Conservation (phyloP, 1,140 invertebrate genomes). For the Lordiphosa stackelbergi region DNA sequence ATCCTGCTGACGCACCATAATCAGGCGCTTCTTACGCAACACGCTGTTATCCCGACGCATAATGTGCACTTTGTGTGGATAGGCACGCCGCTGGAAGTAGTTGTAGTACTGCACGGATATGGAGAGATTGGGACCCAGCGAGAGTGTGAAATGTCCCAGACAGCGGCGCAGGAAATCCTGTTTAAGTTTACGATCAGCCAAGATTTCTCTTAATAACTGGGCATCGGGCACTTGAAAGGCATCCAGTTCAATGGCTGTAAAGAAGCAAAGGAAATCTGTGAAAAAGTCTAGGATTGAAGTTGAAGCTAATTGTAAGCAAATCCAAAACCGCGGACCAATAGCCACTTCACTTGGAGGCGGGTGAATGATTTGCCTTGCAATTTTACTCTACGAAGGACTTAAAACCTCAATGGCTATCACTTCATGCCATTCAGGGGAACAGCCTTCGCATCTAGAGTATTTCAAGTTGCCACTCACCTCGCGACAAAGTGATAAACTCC, state of each 20-base stretch:
- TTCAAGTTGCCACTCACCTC: slow-evolving; percentile 29
- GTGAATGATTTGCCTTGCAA: slow-evolving; percentile 47
- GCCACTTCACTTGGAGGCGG: slow-evolving; percentile 43
- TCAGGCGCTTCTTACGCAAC: slow-evolving; percentile 48
- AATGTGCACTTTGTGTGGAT: slow-evolving; percentile 58
- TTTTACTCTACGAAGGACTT: slow-evolving; percentile 44
- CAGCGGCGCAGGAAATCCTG: slow-evolving; percentile 65
- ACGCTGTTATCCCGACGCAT: slow-evolving; percentile 60
- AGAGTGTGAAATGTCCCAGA: slow-evolving; percentile 61
- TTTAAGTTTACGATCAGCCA: slow-evolving; percentile 64
- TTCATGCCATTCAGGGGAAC: slow-evolving; percentile 48
- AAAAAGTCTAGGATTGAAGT: not conserved
- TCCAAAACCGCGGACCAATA: slow-evolving; percentile 51
- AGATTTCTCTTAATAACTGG: slow-evolving; percentile 55
- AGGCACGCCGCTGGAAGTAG: slow-evolving; percentile 54
- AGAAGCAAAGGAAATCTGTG: not conserved
- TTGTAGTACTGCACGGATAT: slow-evolving; percentile 69
- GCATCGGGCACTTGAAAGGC: slow-evolving; percentile 53
- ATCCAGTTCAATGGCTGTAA: slow-evolving; percentile 57
- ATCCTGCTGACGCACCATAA: slow-evolving; percentile 51
- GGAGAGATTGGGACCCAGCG: slow-evolving; percentile 51
- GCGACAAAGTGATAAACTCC: slow-evolving; percentile 66
- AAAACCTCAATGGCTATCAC: slow-evolving; percentile 42
- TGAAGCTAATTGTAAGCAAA: slow-evolving; percentile 38
- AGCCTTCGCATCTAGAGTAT: slow-evolving; percentile 13